Conservation (phyloP, 2,797 vertebrate genomes). For the Phataginus tricuspis region DNA sequence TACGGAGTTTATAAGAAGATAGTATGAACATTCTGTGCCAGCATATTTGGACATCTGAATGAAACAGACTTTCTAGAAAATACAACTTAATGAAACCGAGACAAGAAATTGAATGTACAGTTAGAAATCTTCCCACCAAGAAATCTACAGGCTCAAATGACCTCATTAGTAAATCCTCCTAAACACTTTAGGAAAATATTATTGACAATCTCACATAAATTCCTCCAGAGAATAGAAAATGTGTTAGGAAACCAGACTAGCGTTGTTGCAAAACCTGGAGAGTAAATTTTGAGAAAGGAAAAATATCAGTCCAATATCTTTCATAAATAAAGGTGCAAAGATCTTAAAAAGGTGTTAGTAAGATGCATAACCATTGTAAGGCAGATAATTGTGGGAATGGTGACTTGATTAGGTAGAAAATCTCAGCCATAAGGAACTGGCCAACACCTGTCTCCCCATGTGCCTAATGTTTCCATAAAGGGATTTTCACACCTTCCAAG, state of each 20-base stretch:
- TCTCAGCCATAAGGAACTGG: neutral
- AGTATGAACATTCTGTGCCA: neutral
- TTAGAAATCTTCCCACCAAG: neutral
- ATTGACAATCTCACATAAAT: neutral
- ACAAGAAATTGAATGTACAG: neutral
- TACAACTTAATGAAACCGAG: neutral
- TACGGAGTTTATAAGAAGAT: neutral
- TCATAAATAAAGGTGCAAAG: neutral
- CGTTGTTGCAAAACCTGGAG: neutral
- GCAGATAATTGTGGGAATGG: neutral
- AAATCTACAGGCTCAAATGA: neutral
- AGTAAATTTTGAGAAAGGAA: neutral
- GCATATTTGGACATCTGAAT: neutral
- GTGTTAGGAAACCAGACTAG: neutral
- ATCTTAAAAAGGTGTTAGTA: neutral
- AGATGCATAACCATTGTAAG: neutral
- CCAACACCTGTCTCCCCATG: neutral
- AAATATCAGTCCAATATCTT: neutral
- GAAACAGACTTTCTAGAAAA: neutral
- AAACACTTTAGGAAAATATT: neutral
- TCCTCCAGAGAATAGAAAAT: neutral
- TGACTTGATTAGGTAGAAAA: neutral
- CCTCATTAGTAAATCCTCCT: neutral
- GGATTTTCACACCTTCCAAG: neutral
- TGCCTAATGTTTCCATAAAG: neutral